Evolutionary conservation across 2,113 vertebrate genomes (phyloP).

Genomic region (Saimiri boliviensis): DNA sequence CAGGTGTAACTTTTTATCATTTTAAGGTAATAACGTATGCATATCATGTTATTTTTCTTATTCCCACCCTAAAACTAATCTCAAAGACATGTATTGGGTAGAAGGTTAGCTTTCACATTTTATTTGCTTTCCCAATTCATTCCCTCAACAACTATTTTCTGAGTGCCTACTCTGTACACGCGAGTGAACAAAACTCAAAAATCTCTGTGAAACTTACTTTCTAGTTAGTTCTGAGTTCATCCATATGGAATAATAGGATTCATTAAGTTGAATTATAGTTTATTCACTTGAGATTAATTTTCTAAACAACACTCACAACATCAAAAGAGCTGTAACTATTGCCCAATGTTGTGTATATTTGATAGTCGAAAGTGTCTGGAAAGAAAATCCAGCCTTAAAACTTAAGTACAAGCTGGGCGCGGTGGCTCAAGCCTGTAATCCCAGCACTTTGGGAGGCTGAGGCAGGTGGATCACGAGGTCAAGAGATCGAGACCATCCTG

Average conservation of each 20-base stretch:
- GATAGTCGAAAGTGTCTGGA: constrained; percentile 5
- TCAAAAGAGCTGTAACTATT: not conserved
- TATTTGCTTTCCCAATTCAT: not conserved
- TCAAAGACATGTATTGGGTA: not conserved
- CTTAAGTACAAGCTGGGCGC: not conserved
- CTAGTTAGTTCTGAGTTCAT: not conserved
- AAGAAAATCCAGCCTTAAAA: constrained; percentile 44
- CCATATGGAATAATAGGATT: not conserved
- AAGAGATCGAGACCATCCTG: too few relatives aligned
- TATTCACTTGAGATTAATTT: not conserved
- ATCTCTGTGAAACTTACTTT: not conserved
- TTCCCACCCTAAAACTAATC: not conserved
- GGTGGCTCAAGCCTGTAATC: too few relatives aligned
- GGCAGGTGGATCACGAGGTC: too few relatives aligned
- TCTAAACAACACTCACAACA: not conserved
- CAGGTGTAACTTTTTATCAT: not conserved
- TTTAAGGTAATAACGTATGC: not conserved
- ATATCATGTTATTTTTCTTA: not conserved
- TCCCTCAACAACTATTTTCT: not conserved
- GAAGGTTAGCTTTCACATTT: not conserved
- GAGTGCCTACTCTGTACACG: not conserved
- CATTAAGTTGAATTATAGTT: not conserved
- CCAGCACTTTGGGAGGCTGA: too few relatives aligned
- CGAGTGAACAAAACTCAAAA: not conserved
- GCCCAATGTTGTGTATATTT: not conserved